phyloP scores from a whole-genome alignment of 2,888 invertebrate species.

The Hemistola chrysoprasaria region DNA sequence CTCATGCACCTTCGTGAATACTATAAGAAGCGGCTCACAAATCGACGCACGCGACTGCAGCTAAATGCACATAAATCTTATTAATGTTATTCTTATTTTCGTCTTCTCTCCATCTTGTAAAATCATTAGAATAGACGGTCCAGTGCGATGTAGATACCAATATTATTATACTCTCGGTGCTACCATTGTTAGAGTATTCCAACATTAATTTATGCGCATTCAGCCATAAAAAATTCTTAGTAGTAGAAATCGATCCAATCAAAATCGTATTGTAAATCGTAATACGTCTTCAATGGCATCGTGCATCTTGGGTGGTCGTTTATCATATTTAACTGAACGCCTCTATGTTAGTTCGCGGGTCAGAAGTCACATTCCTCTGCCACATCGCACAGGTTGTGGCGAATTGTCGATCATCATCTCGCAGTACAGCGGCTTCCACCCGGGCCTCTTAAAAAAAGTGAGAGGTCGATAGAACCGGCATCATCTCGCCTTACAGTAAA shows the following conservation, averaged over 20 bases:
- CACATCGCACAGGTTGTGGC: constrained; percentile 54
- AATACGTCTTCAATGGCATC: constrained; percentile 45
- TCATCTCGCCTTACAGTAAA: constrained; percentile 65
- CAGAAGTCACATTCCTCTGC: constrained; percentile 62
- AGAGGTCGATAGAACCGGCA: constrained; percentile 60
- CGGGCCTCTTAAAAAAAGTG: constrained; percentile 61
- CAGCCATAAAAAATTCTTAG: constrained; percentile 50
- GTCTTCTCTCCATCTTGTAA: constrained; percentile 65
- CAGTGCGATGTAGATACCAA: constrained; percentile 33
- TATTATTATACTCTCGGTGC: constrained; percentile 16
- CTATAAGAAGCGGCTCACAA: constrained; percentile 71
- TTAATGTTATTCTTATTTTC: constrained; percentile 76
- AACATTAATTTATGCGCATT: constrained; percentile 37
- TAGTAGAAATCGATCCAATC: constrained; percentile 59
- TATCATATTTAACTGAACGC: constrained; percentile 55
- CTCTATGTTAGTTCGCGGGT: constrained; percentile 59
- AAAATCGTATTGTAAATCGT: constrained; percentile 64
- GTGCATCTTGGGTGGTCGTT: constrained; percentile 67
- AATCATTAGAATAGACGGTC: constrained; percentile 53
- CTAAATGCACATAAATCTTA: constrained; percentile 76
- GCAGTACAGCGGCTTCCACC: constrained; percentile 30
- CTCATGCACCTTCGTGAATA: constrained; percentile 48
- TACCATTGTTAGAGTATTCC: constrained; percentile 47
- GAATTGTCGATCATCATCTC: constrained; percentile 59
- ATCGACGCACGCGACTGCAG: constrained; percentile 72